A percentile compares a stretch with the other conserved stretches of the same genome.
phyloP scores from a whole-genome alignment of 2,113 vertebrate genomes.

The Python bivittatus region DNA sequence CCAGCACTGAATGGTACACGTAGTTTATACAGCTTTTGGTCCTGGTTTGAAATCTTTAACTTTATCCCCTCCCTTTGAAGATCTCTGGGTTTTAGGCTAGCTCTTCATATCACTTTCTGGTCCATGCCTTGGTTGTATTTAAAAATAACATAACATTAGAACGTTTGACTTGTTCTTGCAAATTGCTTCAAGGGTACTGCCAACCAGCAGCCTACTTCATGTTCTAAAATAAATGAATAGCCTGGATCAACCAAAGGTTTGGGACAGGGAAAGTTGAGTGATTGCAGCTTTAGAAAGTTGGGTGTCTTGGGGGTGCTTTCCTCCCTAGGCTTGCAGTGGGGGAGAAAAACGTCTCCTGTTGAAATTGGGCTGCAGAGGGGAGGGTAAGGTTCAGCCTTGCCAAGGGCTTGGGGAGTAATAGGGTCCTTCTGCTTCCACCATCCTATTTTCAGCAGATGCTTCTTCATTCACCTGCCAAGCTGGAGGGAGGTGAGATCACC shows the following conservation, averaged over 20 bases:
- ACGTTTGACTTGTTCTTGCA: not conserved
- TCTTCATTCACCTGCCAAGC: not conserved
- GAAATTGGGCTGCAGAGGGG: not conserved
- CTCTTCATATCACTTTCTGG: not conserved
- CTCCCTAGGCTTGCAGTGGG: not conserved
- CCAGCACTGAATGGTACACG: too few relatives aligned
- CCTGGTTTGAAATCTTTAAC: not conserved
- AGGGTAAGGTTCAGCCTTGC: not conserved
- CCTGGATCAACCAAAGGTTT: not conserved
- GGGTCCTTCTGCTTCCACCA: not conserved
- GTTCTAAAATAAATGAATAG: not conserved
- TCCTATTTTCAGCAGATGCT: not conserved
- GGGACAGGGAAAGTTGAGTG: not conserved
- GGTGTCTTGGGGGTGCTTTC: not conserved
- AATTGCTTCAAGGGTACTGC: not conserved
- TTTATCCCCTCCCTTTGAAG: not conserved
- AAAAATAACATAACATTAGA: not conserved
- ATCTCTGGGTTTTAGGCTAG: not conserved
- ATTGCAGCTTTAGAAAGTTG: not conserved
- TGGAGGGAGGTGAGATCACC: not conserved
- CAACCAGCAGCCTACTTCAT: not conserved
- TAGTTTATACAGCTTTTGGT: not conserved
- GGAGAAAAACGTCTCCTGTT: not conserved
- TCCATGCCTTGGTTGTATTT: not conserved
- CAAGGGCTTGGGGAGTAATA: not conserved